These are phyloP conservation scores for Listrodromus nycthemerus DNA, from an alignment of 2,888 invertebrate genomes.

Conservation along the genomic window DNA sequence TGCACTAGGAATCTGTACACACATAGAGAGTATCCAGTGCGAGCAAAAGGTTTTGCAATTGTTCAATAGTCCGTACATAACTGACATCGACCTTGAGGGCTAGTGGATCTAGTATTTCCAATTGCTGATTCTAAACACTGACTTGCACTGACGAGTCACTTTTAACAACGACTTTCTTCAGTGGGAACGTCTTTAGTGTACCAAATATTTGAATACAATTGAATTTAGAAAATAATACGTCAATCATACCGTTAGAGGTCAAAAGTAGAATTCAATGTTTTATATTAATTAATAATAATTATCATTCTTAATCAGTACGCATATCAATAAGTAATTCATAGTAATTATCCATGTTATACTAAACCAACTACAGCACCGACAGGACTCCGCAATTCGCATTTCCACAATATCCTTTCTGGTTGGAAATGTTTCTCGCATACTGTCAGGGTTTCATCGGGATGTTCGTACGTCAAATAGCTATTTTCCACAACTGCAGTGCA, in stretches of 20 bases:
- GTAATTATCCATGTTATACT: slow-evolving; percentile 2
- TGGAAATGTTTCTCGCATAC: slow-evolving; percentile 58
- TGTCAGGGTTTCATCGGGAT: slow-evolving; percentile 4
- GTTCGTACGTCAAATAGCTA: slow-evolving; percentile 8
- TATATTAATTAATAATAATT: background rate
- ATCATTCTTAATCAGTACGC: background rate
- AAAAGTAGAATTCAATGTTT: background rate
- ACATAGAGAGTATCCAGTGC: background rate
- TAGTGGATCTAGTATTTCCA: background rate
- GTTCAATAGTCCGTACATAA: background rate
- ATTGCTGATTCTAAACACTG: background rate
- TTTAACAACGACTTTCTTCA: background rate
- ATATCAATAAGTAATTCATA: slow-evolving; percentile 14
- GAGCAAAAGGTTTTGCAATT: slow-evolving; percentile 2
- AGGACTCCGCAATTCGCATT: slow-evolving; percentile 8
- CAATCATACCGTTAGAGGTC: background rate
- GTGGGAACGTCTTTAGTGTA: background rate
- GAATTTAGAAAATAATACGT: background rate
- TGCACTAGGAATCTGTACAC: slow-evolving; percentile 17
- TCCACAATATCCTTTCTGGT: slow-evolving; percentile 40
- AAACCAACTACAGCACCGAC: slow-evolving; percentile 38
- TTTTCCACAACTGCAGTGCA: slow-evolving; percentile 23
- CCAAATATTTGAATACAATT: background rate
- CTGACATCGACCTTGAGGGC: background rate
- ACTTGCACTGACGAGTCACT: background rate